Base-by-base conservation (phyloP, 2,113 vertebrate genomes). In the Neoarius graeffei region DNA sequence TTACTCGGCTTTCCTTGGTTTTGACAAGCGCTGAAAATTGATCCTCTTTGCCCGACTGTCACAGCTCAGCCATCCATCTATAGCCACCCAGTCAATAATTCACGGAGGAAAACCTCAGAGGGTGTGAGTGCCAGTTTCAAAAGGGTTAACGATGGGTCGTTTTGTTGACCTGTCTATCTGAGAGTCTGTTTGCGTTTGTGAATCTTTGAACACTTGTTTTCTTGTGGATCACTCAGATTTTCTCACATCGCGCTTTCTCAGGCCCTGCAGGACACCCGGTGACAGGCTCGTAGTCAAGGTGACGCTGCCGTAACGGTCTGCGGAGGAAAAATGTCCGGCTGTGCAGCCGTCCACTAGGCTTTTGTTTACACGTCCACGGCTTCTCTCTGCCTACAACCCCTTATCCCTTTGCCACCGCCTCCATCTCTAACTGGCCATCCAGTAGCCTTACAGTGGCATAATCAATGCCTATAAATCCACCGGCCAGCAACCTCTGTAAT, bases 381-480 rank as follows among this genome's bases (percentile, higher is more conserved):
- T 62, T 76, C 35, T 66, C 23, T 30, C 67, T 52, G 52, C 27
- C 60, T 76, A 79, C 76, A 60, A 64, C 56, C 20, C 62, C 59
- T 20, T 13, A 42, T 50, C 30, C n/a, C 52, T 35, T 54, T 30
- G 48, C 76, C 6, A 10, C 74, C n/a, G 64, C 17, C 80, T 50
- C 30, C 3, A 54, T 71, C 60, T 62, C 52, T 82, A 77, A 60
- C 83, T 67, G 25, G 54, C 64, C 27, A 23, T 67, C 74, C 52
- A 48, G 52, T 74, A 69, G 25, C 73, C 23, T 77, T 88, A 81
- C 71, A 87, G 79, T 80, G 80, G 88, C n/a, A 74, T 85, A 91
- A 91, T 89, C 89, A 90, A 88, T 87, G 89, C 85, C 89, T 82
- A 92, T 92, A 92, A 92, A 92, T 91, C 92, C 87, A 89, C 82